Base-by-base conservation (phyloP, 2,888 invertebrate species). In the Hermaeophaga mercurialis region DNA sequence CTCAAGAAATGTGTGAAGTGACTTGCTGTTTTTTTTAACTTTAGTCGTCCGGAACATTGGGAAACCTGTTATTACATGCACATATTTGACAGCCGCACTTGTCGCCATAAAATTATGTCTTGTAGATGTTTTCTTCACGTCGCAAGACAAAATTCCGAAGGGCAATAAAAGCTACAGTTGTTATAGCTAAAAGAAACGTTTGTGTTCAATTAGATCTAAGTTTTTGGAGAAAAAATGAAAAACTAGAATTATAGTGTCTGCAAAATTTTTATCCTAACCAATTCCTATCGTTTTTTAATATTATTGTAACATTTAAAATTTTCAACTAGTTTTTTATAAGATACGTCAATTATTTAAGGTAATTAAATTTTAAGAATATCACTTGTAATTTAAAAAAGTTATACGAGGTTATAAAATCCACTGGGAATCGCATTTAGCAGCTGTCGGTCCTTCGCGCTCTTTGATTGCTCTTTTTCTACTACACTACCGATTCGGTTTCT, bases 11-110 rank as follows among this genome's bases (percentile, higher is more conserved):
- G 7, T 33, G 14, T 33, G 14, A 33, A 33, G 33, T 33, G 33
- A 33, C 33, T 33, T 33, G 33, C 33, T 12, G 33, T 33, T 33
- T 33, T n/a, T 31, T 14, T 14, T 26, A 14, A 11, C 33, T 33
- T 33, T 7, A 33, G 33, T 33, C 33, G 14, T 3, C 12, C 33
- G 18, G 18, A 22, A 39, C 22, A 19, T 22, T 18, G 12, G 11
- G 18, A 19, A 41, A 41, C 41, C 41, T 41, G 41, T 41, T 41
- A 41, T 17, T 41, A 41, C 41, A 41, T 41, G 41, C 41, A 22
- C 12, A 22, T 22, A 41, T 41, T 41, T 41, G 41, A 41, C 41
- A 33, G 33, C 33, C 33, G 33, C 33, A 33, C 33, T 33, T 33
- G 33, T 33, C 33, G 33, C 33, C 33, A 33, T 5, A 33, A 33